Evolutionary conservation across 64 coral and sea anemone genomes (phyloP).

Genomic region (Montipora cactus): DNA sequence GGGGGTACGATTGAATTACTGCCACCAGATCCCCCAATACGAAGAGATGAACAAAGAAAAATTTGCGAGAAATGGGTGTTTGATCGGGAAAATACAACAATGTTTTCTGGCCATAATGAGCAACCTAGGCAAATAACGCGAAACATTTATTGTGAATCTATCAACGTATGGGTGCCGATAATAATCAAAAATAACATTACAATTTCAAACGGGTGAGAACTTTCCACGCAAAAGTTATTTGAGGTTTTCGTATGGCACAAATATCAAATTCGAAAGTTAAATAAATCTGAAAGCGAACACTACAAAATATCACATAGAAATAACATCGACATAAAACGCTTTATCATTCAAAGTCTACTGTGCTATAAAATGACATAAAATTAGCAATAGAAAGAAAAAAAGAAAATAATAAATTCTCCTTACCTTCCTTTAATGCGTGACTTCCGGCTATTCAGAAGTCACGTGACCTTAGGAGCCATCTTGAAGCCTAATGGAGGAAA

Average conservation of each 20-base stretch:
- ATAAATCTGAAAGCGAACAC: too few species aligned
- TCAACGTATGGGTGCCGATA: not conserved
- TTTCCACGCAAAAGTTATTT: too few species aligned
- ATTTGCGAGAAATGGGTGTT: constrained; percentile 59
- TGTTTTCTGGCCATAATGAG: not conserved
- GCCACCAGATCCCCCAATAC: constrained; percentile 64
- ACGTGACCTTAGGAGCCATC: constrained; percentile 90
- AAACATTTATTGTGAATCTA: not conserved
- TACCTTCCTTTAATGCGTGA: constrained; percentile 64
- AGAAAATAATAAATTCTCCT: constrained; percentile 63
- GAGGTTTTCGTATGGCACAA: too few species aligned
- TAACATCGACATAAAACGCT: not conserved
- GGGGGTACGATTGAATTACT: constrained; percentile 85
- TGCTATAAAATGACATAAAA: too few species aligned
- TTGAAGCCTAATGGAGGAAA: constrained; percentile 72
- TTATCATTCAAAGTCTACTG: not conserved
- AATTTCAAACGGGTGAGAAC: too few species aligned
- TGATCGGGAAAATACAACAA: constrained; percentile 46
- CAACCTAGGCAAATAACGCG: not conserved
- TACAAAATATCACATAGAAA: too few species aligned
- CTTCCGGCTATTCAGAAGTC: not conserved
- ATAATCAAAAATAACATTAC: not conserved
- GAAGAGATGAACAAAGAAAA: constrained; percentile 19
- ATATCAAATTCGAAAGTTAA: too few species aligned
- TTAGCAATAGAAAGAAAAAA: not conserved